These are phyloP conservation scores for Cromileptes altivelis DNA, from an alignment of 2,113 vertebrate species.

Conservation along the genomic window DNA sequence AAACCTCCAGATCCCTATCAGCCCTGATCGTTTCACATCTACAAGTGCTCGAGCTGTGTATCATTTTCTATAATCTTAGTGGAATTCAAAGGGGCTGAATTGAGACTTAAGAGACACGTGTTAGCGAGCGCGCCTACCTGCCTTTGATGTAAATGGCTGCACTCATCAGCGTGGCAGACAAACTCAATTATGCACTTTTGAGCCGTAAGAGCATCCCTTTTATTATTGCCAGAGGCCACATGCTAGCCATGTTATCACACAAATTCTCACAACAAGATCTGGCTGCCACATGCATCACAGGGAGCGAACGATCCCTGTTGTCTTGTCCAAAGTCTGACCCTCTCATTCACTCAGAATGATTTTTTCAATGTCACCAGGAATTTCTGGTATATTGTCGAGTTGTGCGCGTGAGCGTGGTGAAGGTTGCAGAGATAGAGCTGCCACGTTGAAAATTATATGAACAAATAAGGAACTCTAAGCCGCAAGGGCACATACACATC, in stretches of 20 bases:
- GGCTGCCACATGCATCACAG: constrained; percentile 44
- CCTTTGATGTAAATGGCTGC: constrained; percentile 78
- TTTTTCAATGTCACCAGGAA: constrained; percentile 23
- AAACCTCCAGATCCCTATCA: constrained; percentile 82
- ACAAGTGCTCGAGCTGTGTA: constrained; percentile 76
- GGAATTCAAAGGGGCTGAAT: constrained; percentile 74
- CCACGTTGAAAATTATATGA: constrained; percentile 39
- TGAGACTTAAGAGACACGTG: constrained; percentile 69
- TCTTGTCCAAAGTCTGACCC: constrained; percentile 35
- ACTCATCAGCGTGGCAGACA: constrained; percentile 74
- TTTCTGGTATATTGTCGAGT: constrained; percentile 2
- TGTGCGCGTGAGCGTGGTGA: constrained; percentile 7
- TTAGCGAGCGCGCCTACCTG: constrained; percentile 68
- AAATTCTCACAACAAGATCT: constrained; percentile 59
- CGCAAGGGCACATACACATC: constrained; percentile 34
- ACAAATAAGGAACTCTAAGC: constrained; percentile 46
- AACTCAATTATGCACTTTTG: constrained; percentile 79
- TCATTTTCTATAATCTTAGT: constrained; percentile 78
- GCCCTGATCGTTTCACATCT: constrained; percentile 75
- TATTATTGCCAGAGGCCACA: constrained; percentile 72
- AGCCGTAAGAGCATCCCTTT: constrained; percentile 71
- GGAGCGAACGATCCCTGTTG: constrained; percentile 23
- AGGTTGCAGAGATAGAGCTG: constrained; percentile 22
- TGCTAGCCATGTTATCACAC: constrained; percentile 55
- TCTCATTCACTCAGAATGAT: constrained; percentile 24